Evolutionary conservation across 2,888 invertebrate species (phyloP), one percentile per base, ranked within the genome.

Genomic region (Julus scanicus): DNA sequence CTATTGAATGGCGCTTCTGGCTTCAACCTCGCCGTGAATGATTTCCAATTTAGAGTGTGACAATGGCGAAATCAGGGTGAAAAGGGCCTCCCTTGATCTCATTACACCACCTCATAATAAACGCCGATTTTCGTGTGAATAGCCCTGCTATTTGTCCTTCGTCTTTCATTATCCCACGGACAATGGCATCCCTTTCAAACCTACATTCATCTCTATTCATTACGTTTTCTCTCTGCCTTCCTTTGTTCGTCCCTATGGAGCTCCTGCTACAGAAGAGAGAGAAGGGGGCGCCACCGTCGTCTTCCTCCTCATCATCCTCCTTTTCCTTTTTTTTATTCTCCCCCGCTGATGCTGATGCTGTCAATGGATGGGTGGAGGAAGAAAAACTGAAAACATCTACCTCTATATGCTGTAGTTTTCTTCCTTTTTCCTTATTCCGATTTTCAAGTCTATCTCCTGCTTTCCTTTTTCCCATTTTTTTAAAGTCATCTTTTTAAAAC

Each of bases 251-350:
- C 95, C 95, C 0, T 95, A 71, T 48, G 37, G n/a, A 17, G 63
- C 29, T 39, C 83, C 95, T 91, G 94, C 94, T 0, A 94, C 95
- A 89, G n/a, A n/a, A n/a, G n/a, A n/a, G n/a, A n/a, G n/a, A n/a
- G n/a, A n/a, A n/a, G 95, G 95, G 91, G 95, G 95, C 0, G 94
- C 95, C 15, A 92, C 92, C 88, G 92, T 92, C 84, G 2, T 57
- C 37, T 89, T 90, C 87, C 88, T 90, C 17, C 71, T 87, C 88
- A 88, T 90, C 92, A 94, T 88, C 92, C 44, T 44, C 6, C 44
- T 53, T 53, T 15, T 53, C 2, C 11, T 11, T 9, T 15, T 9
- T 9, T 9, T 9, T 11, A 15, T 9, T 53, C 13, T 11, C 2
- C 13, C 13, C 13, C 3, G 53, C 13, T 8, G 48, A 53, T 53